Evolutionary conservation across 2,797 vertebrate species (phyloP).

Genomic region (Coranthus polyacanthus): DNA sequence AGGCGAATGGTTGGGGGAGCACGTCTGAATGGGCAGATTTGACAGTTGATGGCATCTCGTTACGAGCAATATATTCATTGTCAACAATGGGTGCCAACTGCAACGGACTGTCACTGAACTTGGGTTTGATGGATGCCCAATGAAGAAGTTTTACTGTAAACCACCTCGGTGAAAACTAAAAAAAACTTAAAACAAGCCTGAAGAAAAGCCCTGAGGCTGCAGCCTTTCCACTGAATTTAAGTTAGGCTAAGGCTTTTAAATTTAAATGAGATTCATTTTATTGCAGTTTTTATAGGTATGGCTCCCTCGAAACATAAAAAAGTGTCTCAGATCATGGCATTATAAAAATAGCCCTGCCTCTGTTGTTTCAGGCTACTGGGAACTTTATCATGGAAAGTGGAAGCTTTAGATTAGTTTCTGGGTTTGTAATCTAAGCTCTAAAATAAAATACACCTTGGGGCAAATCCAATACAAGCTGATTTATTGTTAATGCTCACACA

Average conservation of each 20-base stretch:
- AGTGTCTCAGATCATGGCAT: background rate
- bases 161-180: background rate
- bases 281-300: background rate
- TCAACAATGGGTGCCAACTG: slow-evolving; percentile 14
- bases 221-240: slow-evolving; percentile 2
- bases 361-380: background rate
- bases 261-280: slow-evolving; percentile 6
- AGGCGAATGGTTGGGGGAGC: slow-evolving; percentile 30
- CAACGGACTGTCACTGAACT: slow-evolving; percentile 10
- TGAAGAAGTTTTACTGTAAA: slow-evolving; percentile 1
- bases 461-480: slow-evolving; percentile 13
- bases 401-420: background rate
- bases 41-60: slow-evolving; percentile 44
- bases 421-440: slow-evolving; percentile 4
- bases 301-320: slow-evolving; percentile 1
- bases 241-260: slow-evolving; percentile 1
- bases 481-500: slow-evolving; percentile 14
- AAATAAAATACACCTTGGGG: slow-evolving; percentile 6
- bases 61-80: slow-evolving; percentile 45
- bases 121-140: slow-evolving; percentile 19
- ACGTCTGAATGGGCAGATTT: slow-evolving; percentile 37
- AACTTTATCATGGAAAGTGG: slow-evolving; percentile 4
- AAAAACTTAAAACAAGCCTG: background rate
- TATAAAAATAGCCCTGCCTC: slow-evolving; percentile 13
- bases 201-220: background rate